Conservation (phyloP, 2,113 vertebrate genomes). For the Empidonax alnorum region DNA sequence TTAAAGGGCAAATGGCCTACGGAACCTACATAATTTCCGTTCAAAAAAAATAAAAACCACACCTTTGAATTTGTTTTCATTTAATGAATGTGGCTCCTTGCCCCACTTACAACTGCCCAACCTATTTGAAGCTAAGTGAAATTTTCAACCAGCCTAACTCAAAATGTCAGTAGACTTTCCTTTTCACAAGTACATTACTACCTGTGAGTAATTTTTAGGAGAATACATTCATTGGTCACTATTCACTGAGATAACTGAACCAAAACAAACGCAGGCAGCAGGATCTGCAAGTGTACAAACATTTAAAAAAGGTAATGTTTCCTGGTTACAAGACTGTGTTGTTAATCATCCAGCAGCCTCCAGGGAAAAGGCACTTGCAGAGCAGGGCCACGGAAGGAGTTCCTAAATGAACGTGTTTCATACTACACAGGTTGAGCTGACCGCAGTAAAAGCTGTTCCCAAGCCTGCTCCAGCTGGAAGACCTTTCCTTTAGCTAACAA, state of each 20-base stretch:
- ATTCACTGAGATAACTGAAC: neutral
- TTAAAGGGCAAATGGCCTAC: neutral
- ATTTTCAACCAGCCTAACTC: neutral
- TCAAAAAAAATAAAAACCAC: accelerated
- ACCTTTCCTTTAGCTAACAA: neutral
- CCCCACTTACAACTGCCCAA: neutral
- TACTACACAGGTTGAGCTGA: accelerated
- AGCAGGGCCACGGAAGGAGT: neutral
- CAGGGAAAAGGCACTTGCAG: neutral
- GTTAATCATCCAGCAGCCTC: neutral
- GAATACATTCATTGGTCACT: neutral
- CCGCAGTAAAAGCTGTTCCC: neutral
- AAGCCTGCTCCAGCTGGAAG: neutral
- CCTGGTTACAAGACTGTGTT: neutral
- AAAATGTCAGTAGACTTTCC: neutral
- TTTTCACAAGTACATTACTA: neutral
- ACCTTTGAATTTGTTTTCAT: neutral
- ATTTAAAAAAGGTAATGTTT: neutral
- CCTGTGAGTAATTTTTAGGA: neutral
- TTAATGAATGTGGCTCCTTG: neutral
- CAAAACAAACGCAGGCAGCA: neutral
- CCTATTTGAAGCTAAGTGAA: neutral
- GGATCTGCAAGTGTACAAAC: neutral
- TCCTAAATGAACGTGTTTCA: accelerated
- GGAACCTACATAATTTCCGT: neutral